These are phyloP conservation scores for Cactoblastis cactorum DNA, from an alignment of 2,888 invertebrate genomes.

Conservation along the genomic window DNA sequence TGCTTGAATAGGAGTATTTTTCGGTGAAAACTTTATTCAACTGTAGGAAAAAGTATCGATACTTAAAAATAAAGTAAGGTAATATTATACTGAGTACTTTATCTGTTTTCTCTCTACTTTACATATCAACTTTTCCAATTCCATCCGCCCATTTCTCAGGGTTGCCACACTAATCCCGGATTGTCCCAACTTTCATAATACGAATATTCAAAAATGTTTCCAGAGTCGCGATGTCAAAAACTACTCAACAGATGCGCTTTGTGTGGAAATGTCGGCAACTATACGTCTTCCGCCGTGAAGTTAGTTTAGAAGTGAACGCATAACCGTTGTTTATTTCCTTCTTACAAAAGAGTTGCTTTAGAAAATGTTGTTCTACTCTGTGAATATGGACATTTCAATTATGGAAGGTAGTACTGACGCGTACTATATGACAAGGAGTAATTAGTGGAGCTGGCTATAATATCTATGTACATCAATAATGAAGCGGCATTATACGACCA, in stretches of 20 bases:
- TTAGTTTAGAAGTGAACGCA: constrained; percentile 10
- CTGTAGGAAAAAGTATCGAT: no score
- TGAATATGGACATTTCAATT: constrained; percentile 1
- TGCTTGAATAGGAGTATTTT: no score
- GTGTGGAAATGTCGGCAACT: constrained; percentile 28
- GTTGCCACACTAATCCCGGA: constrained; percentile 52
- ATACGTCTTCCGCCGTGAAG: constrained; percentile 24
- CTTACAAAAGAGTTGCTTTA: not conserved
- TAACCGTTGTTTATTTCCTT: constrained; percentile 8
- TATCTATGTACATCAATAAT: constrained; percentile 16
- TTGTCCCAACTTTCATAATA: constrained; percentile 47
- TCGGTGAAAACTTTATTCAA: no score
- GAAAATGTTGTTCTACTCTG: constrained; percentile 7
- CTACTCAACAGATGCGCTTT: constrained; percentile 39
- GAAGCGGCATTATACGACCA: constrained; percentile 29
- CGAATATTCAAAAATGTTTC: constrained; percentile 51
- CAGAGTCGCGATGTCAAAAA: constrained; percentile 38
- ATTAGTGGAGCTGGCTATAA: not conserved
- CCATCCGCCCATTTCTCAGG: constrained; percentile 54
- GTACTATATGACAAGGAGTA: not conserved
- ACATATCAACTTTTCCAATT: constrained; percentile 66
- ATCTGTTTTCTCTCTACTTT: not conserved
- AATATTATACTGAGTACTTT: not conserved
- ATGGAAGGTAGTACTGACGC: not conserved
- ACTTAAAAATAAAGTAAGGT: not conserved